Evolutionary conservation across 2,797 vertebrate species (phyloP), one percentile per base, ranked within the genome.

Genomic region (Labroides dimidiatus): DNA sequence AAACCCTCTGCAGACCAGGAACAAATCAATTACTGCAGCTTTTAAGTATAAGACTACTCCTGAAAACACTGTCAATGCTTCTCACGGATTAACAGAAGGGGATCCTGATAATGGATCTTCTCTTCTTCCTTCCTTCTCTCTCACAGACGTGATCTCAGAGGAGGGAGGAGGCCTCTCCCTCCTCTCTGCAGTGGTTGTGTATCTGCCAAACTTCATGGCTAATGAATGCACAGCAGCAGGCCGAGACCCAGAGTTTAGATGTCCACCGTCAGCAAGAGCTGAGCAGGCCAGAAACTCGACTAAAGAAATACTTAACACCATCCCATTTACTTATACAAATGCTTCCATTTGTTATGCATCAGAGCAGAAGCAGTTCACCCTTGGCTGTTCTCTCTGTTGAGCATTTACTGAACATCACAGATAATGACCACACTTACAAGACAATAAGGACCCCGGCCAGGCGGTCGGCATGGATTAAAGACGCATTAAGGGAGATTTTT

Each of bases 351-450:
- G 68, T 71, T 77, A 80, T 54, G 55, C 73, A 75, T 82, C 68
- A 67, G 57, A 63, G 70, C 21, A 8, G 49, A 78, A 67, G 78
- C 74, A 65, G 54, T 58, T 78, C 81, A 85, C 85, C 80, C 73
- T 68, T 74, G 73, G 65, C 77, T 75, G 86, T 74, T 53, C 79
- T 82, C 72, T 79, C 70, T 61, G 76, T 69, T 64, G 70, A 60
- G 72, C 79, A 70, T 87, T 85, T 84, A 80, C 64, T 23, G 65
- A 87, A 85, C 84, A 87, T 82, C 76, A 65, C 73, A 67, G 72
- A 82, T 89, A 89, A 88, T 81, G 87, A 55, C 78, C 17, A 52
- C 75, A 85, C 75, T 87, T 87, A 89, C 65, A 81, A 78, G 78
- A 89, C 86, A 84, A 83, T 84, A 78, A 86, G 77, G 71, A 82